phyloP scores from a whole-genome alignment of 2,888 invertebrate species.

The Mantis religiosa region DNA sequence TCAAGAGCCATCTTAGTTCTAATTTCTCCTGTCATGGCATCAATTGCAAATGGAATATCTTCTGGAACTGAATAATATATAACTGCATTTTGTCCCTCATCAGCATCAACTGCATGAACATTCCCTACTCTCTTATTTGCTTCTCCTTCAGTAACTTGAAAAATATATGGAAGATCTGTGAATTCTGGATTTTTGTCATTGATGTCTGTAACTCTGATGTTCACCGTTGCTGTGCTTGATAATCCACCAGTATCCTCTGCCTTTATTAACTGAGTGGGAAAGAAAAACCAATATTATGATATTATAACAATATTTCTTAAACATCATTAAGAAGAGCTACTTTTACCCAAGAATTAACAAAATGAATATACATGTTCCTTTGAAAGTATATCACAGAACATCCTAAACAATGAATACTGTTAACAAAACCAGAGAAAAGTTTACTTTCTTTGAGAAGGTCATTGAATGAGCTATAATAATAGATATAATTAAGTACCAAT shows the following conservation, averaged over 20 bases:
- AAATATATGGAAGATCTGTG: slow-evolving; percentile 72
- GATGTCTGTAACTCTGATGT: slow-evolving; percentile 84
- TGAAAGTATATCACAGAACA: neutral
- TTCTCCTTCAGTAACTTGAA: slow-evolving; percentile 74
- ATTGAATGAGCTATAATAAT: neutral
- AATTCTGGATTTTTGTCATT: slow-evolving; percentile 91
- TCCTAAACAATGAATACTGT: neutral
- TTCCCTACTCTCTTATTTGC: slow-evolving; percentile 56
- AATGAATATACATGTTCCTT: neutral
- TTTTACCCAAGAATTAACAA: neutral
- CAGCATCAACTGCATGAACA: slow-evolving; percentile 80
- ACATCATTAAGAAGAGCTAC: neutral
- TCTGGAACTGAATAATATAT: slow-evolving; percentile 75
- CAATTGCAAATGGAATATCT: slow-evolving; percentile 74
- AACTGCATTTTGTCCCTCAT: slow-evolving; percentile 79
- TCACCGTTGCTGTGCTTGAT: slow-evolving; percentile 77
- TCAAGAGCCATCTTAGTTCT: slow-evolving; percentile 70
- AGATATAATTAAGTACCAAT: slow-evolving; percentile 53
- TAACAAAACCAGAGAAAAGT: too few species aligned
- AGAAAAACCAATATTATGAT: slow-evolving; percentile 20
- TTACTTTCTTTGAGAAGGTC: too few species aligned
- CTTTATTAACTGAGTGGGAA: slow-evolving; percentile 60
- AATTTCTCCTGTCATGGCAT: slow-evolving; percentile 75
- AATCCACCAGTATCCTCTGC: slow-evolving; percentile 83
- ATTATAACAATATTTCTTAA: neutral